Conservation (phyloP, 2,113 vertebrate species). For the Turnix velox region DNA sequence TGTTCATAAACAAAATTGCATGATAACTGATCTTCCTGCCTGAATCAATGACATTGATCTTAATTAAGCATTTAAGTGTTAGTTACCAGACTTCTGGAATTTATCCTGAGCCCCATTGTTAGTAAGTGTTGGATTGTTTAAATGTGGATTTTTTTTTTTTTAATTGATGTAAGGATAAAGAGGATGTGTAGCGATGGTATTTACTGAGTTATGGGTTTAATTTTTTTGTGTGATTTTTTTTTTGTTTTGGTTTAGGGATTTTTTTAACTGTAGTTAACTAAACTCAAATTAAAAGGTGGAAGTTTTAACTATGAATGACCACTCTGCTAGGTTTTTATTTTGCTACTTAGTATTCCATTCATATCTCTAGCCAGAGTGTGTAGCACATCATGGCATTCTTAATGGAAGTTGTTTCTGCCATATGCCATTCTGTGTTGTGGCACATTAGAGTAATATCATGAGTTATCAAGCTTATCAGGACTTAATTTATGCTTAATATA, state of each 20-base stretch:
- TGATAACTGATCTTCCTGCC: background rate
- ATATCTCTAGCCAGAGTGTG: background rate
- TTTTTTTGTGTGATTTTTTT: accelerated
- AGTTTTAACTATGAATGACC: background rate
- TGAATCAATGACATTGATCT: background rate
- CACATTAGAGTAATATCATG: background rate
- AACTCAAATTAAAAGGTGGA: background rate
- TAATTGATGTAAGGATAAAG: background rate
- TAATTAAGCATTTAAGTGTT: background rate
- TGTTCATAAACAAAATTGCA: background rate
- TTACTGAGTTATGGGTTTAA: background rate
- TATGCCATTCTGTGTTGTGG: background rate
- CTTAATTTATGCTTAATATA: background rate
- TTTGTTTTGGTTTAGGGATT: background rate
- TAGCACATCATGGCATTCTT: background rate
- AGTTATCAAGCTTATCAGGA: constrained; percentile 13
- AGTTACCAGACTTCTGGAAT: background rate
- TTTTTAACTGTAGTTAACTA: background rate
- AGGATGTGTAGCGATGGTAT: background rate
- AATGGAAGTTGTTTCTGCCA: background rate
- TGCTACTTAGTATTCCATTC: background rate
- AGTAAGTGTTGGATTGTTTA: background rate
- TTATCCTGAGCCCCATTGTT: background rate
- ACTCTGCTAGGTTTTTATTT: background rate
- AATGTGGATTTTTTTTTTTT: background rate